Conservation (phyloP, 1,140 invertebrate genomes). For the Hycleus phaleratus region DNA sequence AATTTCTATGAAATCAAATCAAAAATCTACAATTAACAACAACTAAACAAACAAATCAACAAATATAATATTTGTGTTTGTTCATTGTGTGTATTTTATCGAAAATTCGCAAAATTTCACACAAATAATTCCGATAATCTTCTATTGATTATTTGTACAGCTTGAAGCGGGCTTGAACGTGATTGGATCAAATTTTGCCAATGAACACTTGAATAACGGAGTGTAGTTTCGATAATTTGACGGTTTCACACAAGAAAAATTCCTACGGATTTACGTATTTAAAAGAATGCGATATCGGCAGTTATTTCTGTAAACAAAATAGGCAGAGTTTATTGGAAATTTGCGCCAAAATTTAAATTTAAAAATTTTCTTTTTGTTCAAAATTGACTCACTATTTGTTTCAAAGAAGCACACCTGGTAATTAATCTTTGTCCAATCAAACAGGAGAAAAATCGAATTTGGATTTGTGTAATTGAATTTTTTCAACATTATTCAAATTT, state of each 20-base stretch:
- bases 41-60: background rate
- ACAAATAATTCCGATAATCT: background rate
- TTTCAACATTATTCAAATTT: too few species aligned
- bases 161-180: constrained; percentile 16
- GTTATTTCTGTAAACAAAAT: constrained; percentile 10
- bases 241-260: background rate
- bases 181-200: constrained; percentile 27
- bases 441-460: too few species aligned
- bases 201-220: constrained; percentile 22
- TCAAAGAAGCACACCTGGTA: too few species aligned
- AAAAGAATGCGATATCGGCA: constrained; percentile 19
- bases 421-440: too few species aligned
- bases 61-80: background rate
- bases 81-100: too few species aligned
- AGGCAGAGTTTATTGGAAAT: too few species aligned
- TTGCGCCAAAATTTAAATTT: too few species aligned
- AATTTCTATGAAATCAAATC: background rate
- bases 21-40: background rate
- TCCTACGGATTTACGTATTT: background rate
- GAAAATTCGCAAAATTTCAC: too few species aligned
- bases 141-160: constrained; percentile 12
- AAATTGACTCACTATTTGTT: too few species aligned
- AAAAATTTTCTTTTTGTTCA: too few species aligned
- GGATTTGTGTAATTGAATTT: too few species aligned
- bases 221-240: constrained; percentile 19